Conservation (phyloP, 2,888 invertebrate species). For the Eupithecia subfuscata region DNA sequence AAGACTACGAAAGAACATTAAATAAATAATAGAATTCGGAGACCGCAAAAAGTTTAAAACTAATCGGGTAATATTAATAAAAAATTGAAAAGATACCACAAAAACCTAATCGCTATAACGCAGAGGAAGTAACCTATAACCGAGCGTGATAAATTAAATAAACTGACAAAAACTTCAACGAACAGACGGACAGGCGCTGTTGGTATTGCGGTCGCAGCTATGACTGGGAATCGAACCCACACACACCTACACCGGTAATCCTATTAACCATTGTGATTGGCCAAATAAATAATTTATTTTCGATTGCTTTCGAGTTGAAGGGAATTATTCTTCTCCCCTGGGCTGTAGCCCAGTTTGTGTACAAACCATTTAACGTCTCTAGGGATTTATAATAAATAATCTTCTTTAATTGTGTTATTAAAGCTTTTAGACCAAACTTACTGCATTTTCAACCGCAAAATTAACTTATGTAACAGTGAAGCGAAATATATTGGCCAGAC, state of each 20-base stretch:
- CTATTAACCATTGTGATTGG: slow-evolving; percentile 76
- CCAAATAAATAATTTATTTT: slow-evolving; percentile 80
- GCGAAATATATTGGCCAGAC: background rate
- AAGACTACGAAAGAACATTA: slow-evolving; percentile 11
- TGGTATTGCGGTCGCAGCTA: slow-evolving; percentile 72
- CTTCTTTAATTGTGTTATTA: background rate
- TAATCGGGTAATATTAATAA: slow-evolving; percentile 60
- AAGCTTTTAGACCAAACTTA: background rate
- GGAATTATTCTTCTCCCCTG: slow-evolving; percentile 36
- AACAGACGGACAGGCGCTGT: slow-evolving; percentile 64
- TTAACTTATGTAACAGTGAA: background rate
- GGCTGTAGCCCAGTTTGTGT: background rate
- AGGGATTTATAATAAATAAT: background rate
- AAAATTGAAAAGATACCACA: slow-evolving; percentile 70
- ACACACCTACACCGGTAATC: slow-evolving; percentile 67
- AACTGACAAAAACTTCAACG: slow-evolving; percentile 76
- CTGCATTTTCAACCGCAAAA: background rate
- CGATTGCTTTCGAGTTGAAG: slow-evolving; percentile 63
- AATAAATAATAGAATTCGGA: slow-evolving; percentile 46
- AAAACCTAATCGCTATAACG: slow-evolving; percentile 79
- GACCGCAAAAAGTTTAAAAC: slow-evolving; percentile 67
- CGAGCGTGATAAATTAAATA: slow-evolving; percentile 82
- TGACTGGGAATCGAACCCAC: slow-evolving; percentile 71
- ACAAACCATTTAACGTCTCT: background rate
- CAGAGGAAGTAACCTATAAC: slow-evolving; percentile 80